These are phyloP conservation scores for Halcyon chelicuti DNA, from an alignment of 2,797 vertebrate genomes.

Conservation along the genomic window DNA sequence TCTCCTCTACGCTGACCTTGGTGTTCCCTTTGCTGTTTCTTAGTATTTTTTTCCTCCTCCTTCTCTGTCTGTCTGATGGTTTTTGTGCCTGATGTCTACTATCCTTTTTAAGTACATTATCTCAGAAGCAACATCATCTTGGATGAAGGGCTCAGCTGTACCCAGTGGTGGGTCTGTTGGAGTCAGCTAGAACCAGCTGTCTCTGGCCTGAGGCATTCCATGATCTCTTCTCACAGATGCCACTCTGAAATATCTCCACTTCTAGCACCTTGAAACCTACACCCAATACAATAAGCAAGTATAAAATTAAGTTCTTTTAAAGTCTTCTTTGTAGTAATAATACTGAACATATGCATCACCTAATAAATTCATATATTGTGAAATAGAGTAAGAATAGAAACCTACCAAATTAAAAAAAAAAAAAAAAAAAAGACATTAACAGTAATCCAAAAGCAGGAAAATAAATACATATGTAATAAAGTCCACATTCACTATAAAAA, in stretches of 20 bases:
- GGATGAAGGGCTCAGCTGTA: neutral
- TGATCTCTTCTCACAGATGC: neutral
- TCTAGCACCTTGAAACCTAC: neutral
- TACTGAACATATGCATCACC: neutral
- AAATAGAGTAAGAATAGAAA: neutral
- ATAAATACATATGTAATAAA: neutral
- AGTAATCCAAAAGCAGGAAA: neutral
- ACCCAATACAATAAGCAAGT: neutral
- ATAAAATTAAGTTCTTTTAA: neutral
- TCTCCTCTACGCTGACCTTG: neutral
- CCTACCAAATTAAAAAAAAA: neutral
- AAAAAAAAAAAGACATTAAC: neutral
- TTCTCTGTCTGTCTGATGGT: neutral
- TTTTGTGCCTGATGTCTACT: neutral
- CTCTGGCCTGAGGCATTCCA: rapidly evolving
- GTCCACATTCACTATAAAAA: neutral
- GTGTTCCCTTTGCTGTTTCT: neutral
- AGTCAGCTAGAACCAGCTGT: neutral
- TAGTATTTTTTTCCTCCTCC: neutral
- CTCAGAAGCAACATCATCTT: neutral
- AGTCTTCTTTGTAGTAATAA: neutral
- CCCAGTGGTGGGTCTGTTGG: neutral
- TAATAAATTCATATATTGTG: neutral
- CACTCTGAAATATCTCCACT: neutral
- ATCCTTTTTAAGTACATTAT: neutral